phyloP scores from a whole-genome alignment of 2,888 invertebrate genomes.

The Molanna angustata region DNA sequence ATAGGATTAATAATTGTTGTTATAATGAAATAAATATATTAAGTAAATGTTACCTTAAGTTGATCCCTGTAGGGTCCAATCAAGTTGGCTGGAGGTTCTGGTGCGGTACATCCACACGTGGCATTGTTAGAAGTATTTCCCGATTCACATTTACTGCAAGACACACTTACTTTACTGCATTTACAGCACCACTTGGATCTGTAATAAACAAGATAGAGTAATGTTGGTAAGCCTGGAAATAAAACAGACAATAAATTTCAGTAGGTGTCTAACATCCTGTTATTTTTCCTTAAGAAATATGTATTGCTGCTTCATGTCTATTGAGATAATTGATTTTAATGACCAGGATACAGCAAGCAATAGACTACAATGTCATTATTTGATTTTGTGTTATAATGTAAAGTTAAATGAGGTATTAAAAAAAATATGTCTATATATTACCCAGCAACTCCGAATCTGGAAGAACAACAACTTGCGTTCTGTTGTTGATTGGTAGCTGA shows the following conservation, averaged over 20 bases:
- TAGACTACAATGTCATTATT: not conserved
- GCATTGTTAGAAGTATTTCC: slow-evolving; percentile 33
- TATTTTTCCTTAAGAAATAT: not conserved
- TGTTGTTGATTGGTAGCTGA: not conserved
- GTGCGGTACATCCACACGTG: slow-evolving; percentile 33
- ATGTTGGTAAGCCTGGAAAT: not conserved
- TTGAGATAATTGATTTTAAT: no score
- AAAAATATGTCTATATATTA: not conserved
- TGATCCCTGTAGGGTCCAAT: slow-evolving; percentile 68
- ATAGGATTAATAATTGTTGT: no score
- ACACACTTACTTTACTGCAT: slow-evolving; percentile 45
- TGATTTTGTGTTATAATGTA: not conserved
- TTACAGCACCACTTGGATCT: no score
- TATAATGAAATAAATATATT: no score
- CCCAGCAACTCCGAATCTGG: slow-evolving; percentile 13
- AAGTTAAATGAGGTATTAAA: not conserved
- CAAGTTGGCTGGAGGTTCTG: slow-evolving; percentile 48
- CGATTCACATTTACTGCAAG: slow-evolving; percentile 40
- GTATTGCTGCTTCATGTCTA: no score
- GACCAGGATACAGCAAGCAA: not conserved
- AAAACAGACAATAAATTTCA: not conserved
- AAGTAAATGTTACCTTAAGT: slow-evolving; percentile 60
- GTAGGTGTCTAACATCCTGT: no score
- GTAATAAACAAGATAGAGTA: no score
- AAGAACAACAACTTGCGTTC: slow-evolving; percentile 3